Evolutionary conservation across 1,140 invertebrate species (phyloP).

Genomic region (Temnothorax curvispinosus): DNA sequence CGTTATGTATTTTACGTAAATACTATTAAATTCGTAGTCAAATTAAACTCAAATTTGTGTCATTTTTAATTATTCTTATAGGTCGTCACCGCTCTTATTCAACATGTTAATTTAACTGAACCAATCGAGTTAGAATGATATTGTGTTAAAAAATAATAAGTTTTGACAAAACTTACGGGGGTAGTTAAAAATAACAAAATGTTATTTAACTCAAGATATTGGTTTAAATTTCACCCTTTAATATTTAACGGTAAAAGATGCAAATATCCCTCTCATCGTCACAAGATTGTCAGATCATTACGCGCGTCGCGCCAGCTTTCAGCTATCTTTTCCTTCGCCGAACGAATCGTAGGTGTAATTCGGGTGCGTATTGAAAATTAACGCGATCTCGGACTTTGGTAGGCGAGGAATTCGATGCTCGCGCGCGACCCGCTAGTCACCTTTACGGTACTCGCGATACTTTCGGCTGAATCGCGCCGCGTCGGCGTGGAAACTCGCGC

Average conservation of each 20-base stretch:
- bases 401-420: slow-evolving; percentile 63
- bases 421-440: slow-evolving; percentile 64
- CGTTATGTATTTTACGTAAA: not conserved
- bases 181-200: too few species aligned
- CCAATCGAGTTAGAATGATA: too few species aligned
- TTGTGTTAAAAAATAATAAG: too few species aligned
- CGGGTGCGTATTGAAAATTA: slow-evolving; percentile 61
- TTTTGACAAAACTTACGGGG: too few species aligned
- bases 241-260: not conserved
- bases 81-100: too few species aligned
- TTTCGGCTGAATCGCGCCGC: slow-evolving; percentile 22
- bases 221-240: too few species aligned
- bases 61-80: too few species aligned
- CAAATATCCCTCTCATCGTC: not conserved
- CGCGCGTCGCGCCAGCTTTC: not conserved
- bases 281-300: not conserved
- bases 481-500: slow-evolving; percentile 60
- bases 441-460: slow-evolving; percentile 69
- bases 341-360: slow-evolving; percentile 59
- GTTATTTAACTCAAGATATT: too few species aligned
- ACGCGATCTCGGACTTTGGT: slow-evolving; percentile 31
- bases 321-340: slow-evolving; percentile 4
- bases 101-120: too few species aligned
- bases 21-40: too few species aligned
- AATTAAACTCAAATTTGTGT: too few species aligned